These are phyloP conservation scores for Oophaga pumilio DNA, from an alignment of 2,113 vertebrate species.

Conservation along the genomic window DNA sequence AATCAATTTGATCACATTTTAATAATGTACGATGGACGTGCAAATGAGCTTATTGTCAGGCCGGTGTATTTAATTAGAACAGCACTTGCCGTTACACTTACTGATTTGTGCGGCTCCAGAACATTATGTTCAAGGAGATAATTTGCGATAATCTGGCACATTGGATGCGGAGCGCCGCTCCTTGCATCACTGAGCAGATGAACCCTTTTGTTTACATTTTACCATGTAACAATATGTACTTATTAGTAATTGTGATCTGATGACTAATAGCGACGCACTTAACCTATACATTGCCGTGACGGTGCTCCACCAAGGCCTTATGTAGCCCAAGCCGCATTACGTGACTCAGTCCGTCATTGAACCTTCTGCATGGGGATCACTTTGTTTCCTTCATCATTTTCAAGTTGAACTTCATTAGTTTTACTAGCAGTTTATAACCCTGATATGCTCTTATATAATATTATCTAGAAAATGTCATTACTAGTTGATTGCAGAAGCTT, in stretches of 20 bases:
- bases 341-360: no score
- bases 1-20: constrained; percentile 56
- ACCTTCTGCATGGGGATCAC: no score
- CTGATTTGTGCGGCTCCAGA: constrained; percentile 61
- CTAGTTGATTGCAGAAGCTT: no score
- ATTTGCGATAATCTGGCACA: constrained; percentile 60
- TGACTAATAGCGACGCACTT: neutral
- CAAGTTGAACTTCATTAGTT: no score
- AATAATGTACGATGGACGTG: constrained; percentile 57
- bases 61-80: constrained; percentile 61
- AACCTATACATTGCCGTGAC: neutral
- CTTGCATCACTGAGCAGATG: constrained; percentile 58
- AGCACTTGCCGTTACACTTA: constrained; percentile 61
- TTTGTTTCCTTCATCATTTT: no score
- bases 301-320: neutral
- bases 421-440: no score
- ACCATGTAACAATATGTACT: constrained; percentile 57
- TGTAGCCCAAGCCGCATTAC: neutral
- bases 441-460: no score
- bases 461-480: no score
- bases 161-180: constrained; percentile 55
- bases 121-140: constrained; percentile 61
- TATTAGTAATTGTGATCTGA: neutral
- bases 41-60: constrained; percentile 59
- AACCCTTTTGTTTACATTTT: constrained; percentile 57